Percentiles rank a stretch among this genome's conserved stretches.
phyloP scores from a whole-genome alignment of 2,888 invertebrate species.

The Limnephilus auricula region DNA sequence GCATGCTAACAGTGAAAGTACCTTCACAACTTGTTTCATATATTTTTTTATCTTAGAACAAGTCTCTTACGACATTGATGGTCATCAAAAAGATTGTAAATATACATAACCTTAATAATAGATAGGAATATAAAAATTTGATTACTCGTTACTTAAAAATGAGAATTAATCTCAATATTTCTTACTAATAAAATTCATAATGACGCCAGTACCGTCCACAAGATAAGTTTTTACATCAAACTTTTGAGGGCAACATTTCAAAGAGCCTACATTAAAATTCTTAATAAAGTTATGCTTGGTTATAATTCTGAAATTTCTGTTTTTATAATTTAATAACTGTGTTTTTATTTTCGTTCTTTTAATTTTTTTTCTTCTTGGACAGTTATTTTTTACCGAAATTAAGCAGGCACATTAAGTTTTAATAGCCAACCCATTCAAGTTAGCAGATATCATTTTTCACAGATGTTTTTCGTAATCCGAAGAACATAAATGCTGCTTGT shows the following conservation, averaged over 20 bases:
- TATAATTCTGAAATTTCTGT: neutral
- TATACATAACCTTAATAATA: neutral
- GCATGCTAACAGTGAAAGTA: no score
- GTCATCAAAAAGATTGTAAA: neutral
- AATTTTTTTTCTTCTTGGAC: neutral
- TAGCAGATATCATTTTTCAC: constrained; percentile 20
- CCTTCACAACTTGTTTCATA: no score
- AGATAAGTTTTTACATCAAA: neutral
- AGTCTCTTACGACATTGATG: neutral
- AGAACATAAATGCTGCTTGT: neutral
- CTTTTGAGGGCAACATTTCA: neutral
- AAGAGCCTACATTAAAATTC: constrained; percentile 6
- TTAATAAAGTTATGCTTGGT: neutral
- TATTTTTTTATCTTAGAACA: no score
- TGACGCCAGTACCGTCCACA: neutral
- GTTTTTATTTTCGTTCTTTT: neutral
- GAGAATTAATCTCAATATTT: neutral
- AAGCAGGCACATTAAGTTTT: constrained; percentile 5
- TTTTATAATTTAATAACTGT: constrained; percentile 2
- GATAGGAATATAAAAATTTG: neutral
- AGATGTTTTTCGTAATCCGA: constrained; percentile 15
- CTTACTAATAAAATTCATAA: neutral
- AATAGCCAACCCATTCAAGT: constrained; percentile 8
- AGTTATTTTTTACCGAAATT: constrained; percentile 19
- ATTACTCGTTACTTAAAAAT: neutral